These are phyloP conservation scores for Ischnura elegans DNA, from an alignment of 2,888 invertebrate species.

Conservation along the genomic window DNA sequence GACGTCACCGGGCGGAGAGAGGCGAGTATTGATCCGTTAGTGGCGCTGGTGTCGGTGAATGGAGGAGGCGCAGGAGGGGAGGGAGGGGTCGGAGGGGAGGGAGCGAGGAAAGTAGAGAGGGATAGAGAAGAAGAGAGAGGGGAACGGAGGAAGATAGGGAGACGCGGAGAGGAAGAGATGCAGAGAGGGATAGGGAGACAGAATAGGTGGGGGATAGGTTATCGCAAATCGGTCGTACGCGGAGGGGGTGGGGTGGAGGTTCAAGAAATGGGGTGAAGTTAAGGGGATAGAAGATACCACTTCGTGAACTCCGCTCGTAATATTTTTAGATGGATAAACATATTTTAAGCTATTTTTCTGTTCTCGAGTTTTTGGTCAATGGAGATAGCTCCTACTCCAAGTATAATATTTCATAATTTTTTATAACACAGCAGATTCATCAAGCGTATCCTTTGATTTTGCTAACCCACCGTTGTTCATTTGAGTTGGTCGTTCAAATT, in stretches of 20 bases:
- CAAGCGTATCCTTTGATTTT: no score
- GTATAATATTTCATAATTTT: no score
- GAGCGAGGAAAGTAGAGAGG: conserved; percentile 70
- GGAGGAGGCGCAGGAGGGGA: conserved; percentile 75
- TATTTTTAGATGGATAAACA: no score
- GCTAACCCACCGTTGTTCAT: no score
- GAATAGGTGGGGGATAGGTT: conserved; percentile 73
- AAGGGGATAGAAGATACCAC: conserved; percentile 75
- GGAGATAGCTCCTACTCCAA: no score
- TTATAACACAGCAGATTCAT: no score
- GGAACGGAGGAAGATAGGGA: conserved; percentile 72
- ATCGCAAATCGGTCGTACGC: conserved; percentile 72
- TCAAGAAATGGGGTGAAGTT: conserved; percentile 75
- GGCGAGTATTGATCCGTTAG: conserved; percentile 75
- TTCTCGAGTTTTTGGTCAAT: no score
- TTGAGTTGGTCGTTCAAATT: no score
- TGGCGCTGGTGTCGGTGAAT: conserved; percentile 73
- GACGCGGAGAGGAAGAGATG: conserved; percentile 72
- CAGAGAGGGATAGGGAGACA: conserved; percentile 68
- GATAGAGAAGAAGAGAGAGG: conserved; percentile 65
- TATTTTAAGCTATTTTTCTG: no score
- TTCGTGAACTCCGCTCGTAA: no score
- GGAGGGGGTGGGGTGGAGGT: conserved; percentile 75
- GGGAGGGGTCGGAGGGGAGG: conserved; percentile 75
- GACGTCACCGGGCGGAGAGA: conserved; percentile 72